These are phyloP conservation scores for Drosophila sp. DNA, from an alignment of 1,140 invertebrate genomes.

Conservation along the genomic window DNA sequence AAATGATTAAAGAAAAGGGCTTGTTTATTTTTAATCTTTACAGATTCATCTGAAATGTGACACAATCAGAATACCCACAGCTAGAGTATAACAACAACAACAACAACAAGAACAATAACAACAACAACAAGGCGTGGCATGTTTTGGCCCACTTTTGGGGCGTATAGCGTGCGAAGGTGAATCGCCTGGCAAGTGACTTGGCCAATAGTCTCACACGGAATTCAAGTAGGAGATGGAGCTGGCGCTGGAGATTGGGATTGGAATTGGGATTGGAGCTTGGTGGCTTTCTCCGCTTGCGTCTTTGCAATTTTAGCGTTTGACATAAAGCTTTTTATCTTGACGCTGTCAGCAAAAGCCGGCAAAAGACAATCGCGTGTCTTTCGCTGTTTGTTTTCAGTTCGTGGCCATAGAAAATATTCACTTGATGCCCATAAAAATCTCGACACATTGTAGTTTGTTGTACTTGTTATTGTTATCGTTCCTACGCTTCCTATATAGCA, in stretches of 20 bases:
- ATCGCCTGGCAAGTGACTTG: slow-evolving; percentile 47
- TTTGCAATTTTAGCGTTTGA: slow-evolving; percentile 75
- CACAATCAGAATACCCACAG: too few species aligned
- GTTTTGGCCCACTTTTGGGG: slow-evolving; percentile 65
- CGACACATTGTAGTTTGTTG: slow-evolving; percentile 45
- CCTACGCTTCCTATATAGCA: slow-evolving; percentile 28
- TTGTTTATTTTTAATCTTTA: too few species aligned
- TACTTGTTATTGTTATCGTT: slow-evolving; percentile 25
- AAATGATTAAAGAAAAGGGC: too few species aligned
- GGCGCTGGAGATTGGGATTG: slow-evolving; percentile 2
- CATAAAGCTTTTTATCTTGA: slow-evolving; percentile 80
- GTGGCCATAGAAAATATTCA: slow-evolving; percentile 64
- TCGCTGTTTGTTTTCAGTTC: slow-evolving; percentile 59
- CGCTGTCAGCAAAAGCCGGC: slow-evolving; percentile 62
- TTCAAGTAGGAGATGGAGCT: slow-evolving; percentile 3
- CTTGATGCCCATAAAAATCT: slow-evolving; percentile 75
- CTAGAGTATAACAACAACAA: slow-evolving; percentile 1
- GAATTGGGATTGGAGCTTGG: slow-evolving; percentile 25
- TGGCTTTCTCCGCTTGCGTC: slow-evolving; percentile 66
- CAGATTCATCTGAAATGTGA: too few species aligned
- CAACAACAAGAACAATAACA: too few species aligned
- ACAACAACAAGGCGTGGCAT: slow-evolving; percentile 1
- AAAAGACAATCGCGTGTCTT: slow-evolving; percentile 77
- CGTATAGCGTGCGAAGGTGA: slow-evolving; percentile 42
- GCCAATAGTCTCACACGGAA: slow-evolving; percentile 39